Evolutionary conservation across 1,140 invertebrate species (phyloP), one percentile per base, ranked within the genome.

Genomic region (Cephus cinctus): DNA sequence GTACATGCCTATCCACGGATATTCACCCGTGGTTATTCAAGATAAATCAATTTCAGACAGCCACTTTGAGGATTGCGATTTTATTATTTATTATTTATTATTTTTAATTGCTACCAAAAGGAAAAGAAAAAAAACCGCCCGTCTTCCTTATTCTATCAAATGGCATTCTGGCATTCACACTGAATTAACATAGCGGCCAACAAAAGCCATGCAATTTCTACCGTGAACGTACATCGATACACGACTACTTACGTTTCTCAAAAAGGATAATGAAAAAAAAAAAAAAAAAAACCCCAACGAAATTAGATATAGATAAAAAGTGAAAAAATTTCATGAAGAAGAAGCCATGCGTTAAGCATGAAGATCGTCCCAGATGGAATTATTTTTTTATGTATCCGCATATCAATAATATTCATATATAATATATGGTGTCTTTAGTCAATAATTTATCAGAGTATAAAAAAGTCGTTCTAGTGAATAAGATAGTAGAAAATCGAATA

Each of bases 321-420:
- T 9, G 11, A 11, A 30, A 11, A 3, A 11, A 30, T 11, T 11
- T 30, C 9, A 11, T 38, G 22, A 3, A 8, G 22, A 19, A 5
- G 20, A 63, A 61, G 50, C 56, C 52, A 62, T 56, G 50, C 54
- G 52, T 52, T 40, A 66, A 57, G 46, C 51, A 52, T 65, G 66
- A 71, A 74, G 67, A 68, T 70, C 56, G 69, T 73, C 67, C 70
- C 69, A 74, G 67, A 67, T 68, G 58, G 54, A 38, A 50, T 56
- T 51, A 47, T 30, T 39, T 20, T 9, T 36, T 4, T 36, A 36
- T 35, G 12, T 15, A 36, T 15, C 14, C 14, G 3, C 4, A 14
- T 36, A 15, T 36, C 14, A 30, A 30, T 11, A 30, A 30, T 9
- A 30, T 30, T 30, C 12, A 30, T 30, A 30, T 2, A 9, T 30